A percentile compares a stretch with the other conserved stretches of the same genome.
phyloP scores from a whole-genome alignment of 2,797 vertebrate species.

The Acanthiza pusilla region DNA sequence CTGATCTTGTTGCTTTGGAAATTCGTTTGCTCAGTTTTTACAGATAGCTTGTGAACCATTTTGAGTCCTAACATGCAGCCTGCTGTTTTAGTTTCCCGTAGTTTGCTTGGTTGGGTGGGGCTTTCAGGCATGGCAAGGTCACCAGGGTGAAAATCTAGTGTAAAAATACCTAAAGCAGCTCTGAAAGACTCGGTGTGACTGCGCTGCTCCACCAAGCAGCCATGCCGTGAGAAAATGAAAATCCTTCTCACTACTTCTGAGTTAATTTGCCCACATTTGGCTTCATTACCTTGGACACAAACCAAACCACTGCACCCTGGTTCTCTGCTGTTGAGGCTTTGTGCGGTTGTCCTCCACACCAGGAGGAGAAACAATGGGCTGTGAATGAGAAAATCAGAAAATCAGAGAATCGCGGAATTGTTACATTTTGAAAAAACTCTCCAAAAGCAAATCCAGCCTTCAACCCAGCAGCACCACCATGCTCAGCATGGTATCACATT shows the following conservation, averaged over 20 bases:
- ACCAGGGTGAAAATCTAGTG: not conserved
- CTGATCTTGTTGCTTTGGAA: not conserved
- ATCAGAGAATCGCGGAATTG: too few relatives aligned
- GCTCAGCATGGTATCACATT: not conserved
- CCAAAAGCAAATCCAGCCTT: not conserved
- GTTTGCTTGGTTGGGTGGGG: not conserved
- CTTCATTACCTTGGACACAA: not conserved
- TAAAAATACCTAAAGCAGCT: not conserved
- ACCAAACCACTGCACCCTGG: not conserved
- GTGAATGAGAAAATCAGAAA: not conserved
- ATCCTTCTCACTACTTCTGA: not conserved
- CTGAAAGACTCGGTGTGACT: not conserved
- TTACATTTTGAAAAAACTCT: accelerated
- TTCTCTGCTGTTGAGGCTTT: not conserved
- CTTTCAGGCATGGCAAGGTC: not conserved
- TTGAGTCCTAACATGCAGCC: not conserved
- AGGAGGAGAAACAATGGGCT: not conserved
- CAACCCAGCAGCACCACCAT: accelerated
- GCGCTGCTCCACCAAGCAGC: not conserved
- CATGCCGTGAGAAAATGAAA: not conserved
- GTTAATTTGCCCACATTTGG: not conserved
- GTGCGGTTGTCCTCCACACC: not conserved
- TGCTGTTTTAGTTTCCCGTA: not conserved
- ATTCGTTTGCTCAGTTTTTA: not conserved
- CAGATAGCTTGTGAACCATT: not conserved